phyloP scores from a whole-genome alignment of 2,888 invertebrate species.

The Globia sparganii region DNA sequence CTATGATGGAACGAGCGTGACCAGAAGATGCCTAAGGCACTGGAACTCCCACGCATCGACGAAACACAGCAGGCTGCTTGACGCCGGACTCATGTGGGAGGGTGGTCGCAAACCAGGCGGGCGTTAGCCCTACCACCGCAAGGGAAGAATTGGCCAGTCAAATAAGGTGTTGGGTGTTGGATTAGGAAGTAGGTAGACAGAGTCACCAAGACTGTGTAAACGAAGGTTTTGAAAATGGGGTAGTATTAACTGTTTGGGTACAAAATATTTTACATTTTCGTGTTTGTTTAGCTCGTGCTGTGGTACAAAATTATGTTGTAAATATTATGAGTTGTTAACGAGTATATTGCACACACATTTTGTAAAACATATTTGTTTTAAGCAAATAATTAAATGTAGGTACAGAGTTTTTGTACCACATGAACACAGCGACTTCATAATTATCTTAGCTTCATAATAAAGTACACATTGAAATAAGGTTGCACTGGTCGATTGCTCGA shows the following conservation, averaged over 20 bases:
- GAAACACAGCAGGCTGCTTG: too few species aligned
- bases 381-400: neutral
- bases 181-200: too few species aligned
- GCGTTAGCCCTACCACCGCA: too few species aligned
- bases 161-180: too few species aligned
- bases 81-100: too few species aligned
- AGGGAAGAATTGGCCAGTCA: too few species aligned
- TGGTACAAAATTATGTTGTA: conserved; percentile 9
- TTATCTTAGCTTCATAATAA: neutral
- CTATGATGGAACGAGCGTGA: too few species aligned
- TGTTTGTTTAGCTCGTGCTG: neutral
- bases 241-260: neutral
- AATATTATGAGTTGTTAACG: conserved; percentile 8
- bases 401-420: neutral
- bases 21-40: too few species aligned
- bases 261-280: conserved; percentile 1
- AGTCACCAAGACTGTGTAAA: neutral
- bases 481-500: too few species aligned
- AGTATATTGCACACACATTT: conserved; percentile 17
- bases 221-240: neutral
- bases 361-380: conserved; percentile 25
- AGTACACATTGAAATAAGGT: neutral
- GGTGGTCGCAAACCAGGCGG: too few species aligned
- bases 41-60: too few species aligned
- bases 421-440: conserved; percentile 1